Base-by-base conservation (phyloP, 1,140 invertebrate species). In the Linepithema humile region DNA sequence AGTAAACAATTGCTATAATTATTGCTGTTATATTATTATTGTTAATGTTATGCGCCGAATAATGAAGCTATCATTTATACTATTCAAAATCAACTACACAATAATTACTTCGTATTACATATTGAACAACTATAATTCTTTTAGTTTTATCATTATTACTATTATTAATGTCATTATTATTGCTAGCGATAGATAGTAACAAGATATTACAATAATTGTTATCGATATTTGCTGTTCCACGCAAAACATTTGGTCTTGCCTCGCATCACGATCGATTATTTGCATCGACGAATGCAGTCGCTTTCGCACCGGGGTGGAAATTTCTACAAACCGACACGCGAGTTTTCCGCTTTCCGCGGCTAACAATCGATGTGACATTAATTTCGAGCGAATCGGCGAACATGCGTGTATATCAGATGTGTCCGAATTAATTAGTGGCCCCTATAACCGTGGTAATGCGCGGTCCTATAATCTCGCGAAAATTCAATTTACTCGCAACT, bases 341-440 rank as follows among this genome's bases (percentile, higher is more conserved):
- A 70, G 53, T 59, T 74, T 72, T 74, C 69, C 78, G 69, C 26
- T 72, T 82, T 12, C 50, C 53, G n/a, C n/a, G 5, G n/a, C 17
- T 32, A n/a, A 55, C 40, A 59, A 75, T 83, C 32, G 59, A 50
- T 17, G 26, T 38, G 53, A 82, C 78, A 72, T 60, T 73, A 73
- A 82, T 82, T 72, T 73, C 69, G 20, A 48, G 40, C 65, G 38
- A 80, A 53, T 55, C 23, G 38, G 35, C 7, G 40, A 17, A 48
- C 35, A 55, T 20, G 40, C 38, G 2, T 2, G 35, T 48, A 60
- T 45, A 60, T 69, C 10, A 53, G n/a, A 57, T 55, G 65, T 12
- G 60, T 32, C 35, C 40, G 64, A 84, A 84, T 84, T 84, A 84
- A 84, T 84, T 78, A 84, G 64, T 43, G 26, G 29, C 50, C 23